Conservation (phyloP, 2,797 vertebrate species). For the Acestrorhynchus altus region DNA sequence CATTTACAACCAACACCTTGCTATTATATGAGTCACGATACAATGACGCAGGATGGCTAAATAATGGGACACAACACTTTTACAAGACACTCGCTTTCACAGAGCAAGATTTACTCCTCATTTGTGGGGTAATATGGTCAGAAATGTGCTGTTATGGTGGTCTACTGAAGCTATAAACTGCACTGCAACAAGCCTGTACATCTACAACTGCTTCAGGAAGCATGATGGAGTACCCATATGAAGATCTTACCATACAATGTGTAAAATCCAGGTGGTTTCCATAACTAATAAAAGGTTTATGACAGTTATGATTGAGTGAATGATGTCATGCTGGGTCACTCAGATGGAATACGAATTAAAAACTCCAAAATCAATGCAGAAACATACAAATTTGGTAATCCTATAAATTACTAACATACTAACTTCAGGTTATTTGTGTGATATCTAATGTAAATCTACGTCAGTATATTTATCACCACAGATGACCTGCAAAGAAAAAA, state of each 20-base stretch:
- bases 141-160: neutral
- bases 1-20: slow-evolving; percentile 37
- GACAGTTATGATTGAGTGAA: neutral
- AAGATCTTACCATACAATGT: neutral
- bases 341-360: neutral
- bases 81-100: slow-evolving; percentile 29
- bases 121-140: neutral
- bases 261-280: neutral
- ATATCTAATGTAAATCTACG: neutral
- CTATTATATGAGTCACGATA: slow-evolving; percentile 32
- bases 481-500: neutral
- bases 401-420: too few species aligned
- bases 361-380: neutral
- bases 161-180: neutral
- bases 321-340: neutral
- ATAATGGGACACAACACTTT: slow-evolving; percentile 18
- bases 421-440: neutral
- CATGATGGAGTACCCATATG: neutral
- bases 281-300: neutral
- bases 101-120: slow-evolving; percentile 14
- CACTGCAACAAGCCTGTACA: neutral
- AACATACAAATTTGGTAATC: too few species aligned
- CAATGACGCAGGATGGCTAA: slow-evolving; percentile 22
- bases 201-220: neutral
- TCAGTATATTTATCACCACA: neutral